Evolutionary conservation across 2,113 vertebrate species (phyloP), one percentile per base, ranked within the genome.

Genomic region (Tachysurus vachellii): DNA sequence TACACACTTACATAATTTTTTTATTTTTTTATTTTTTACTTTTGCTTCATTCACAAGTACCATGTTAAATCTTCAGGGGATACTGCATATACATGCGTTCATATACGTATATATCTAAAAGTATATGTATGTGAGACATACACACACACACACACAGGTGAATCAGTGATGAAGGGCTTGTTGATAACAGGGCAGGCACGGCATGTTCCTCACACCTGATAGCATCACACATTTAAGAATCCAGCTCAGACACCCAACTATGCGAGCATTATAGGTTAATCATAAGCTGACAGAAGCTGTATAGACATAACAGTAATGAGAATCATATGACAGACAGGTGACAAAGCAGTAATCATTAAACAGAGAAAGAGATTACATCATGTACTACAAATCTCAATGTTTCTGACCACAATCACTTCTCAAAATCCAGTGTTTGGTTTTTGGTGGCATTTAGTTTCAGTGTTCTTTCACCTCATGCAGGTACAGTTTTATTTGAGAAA

Each of bases 301-400:
- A 71, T 61, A 82, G 84, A 76, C 57, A 77, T 21, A 62, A 59
- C 64, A 57, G 47, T 36, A 71, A 76, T 88, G 36, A 79, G 70
- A 83, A 53, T 88, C 89, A 88, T 87, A 87, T 85, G 87, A 85
- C 61, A 47, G 59, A 76, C 80, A 80, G 71, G 64, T 87, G 85
- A 85, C 75, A 26, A 82, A 28, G 17, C 47, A 4, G 44, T 80
- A n/a, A 62, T 81, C 44, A 50, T 77, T 80, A 85, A 81, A 59
- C 28, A 47, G 53, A 26, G 64, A 10, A 59, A 12, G 17, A 83
- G 53, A n/a, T 56, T n/a, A 56, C 64, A 23, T 70, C 31, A 53
- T 21, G 28, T 10, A 23, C 4, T 47, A 36, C 53, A 85, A n/a
- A 54, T 13, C 19, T 13, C 36, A 36, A 36, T 36, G 82, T 21